Percentiles rank a stretch among this genome's conserved stretches.
These are phyloP conservation scores for Melanotaenia trifasciata DNA, from an alignment of 2,797 vertebrate genomes.

Conservation along the genomic window DNA sequence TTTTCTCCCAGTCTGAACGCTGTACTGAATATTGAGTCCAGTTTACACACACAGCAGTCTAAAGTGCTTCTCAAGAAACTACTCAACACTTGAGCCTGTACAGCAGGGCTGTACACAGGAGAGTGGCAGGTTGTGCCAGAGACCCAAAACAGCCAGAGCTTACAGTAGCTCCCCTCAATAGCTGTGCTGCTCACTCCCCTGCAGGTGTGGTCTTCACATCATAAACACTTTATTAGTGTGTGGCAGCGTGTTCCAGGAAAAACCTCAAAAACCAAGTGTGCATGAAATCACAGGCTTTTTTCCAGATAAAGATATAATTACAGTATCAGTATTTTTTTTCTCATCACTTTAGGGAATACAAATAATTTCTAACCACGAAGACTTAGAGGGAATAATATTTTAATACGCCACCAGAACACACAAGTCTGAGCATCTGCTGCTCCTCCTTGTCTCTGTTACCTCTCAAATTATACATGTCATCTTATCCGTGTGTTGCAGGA, in stretches of 20 bases:
- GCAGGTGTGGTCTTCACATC: slow-evolving; percentile 75
- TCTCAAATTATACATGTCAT: slow-evolving; percentile 15
- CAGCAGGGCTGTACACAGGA: slow-evolving; percentile 30
- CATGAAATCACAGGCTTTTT: slow-evolving; percentile 59
- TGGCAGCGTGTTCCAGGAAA: slow-evolving; percentile 57
- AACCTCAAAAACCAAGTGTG: slow-evolving; percentile 61
- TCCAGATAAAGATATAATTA: slow-evolving; percentile 51
- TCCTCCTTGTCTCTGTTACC: neutral
- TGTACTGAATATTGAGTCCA: slow-evolving; percentile 48
- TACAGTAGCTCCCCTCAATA: slow-evolving; percentile 42
- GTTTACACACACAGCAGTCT: slow-evolving; percentile 5
- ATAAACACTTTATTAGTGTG: slow-evolving; percentile 73
- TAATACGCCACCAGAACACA: slow-evolving; percentile 6
- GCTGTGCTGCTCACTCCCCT: slow-evolving; percentile 42
- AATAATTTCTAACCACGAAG: slow-evolving; percentile 30
- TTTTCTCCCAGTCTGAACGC: slow-evolving; percentile 44
- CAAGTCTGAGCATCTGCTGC: slow-evolving; percentile 20
- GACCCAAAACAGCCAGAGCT: slow-evolving; percentile 48
- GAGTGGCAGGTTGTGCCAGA: slow-evolving; percentile 48
- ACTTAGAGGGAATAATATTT: slow-evolving; percentile 26
- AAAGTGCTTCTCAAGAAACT: slow-evolving; percentile 18
- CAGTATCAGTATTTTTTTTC: slow-evolving; percentile 29
- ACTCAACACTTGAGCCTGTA: slow-evolving; percentile 9
- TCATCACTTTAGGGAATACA: slow-evolving; percentile 31
- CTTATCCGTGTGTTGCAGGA: neutral